These are phyloP conservation scores for Bothrops jararaca DNA, from an alignment of 2,113 vertebrate species.

Conservation along the genomic window DNA sequence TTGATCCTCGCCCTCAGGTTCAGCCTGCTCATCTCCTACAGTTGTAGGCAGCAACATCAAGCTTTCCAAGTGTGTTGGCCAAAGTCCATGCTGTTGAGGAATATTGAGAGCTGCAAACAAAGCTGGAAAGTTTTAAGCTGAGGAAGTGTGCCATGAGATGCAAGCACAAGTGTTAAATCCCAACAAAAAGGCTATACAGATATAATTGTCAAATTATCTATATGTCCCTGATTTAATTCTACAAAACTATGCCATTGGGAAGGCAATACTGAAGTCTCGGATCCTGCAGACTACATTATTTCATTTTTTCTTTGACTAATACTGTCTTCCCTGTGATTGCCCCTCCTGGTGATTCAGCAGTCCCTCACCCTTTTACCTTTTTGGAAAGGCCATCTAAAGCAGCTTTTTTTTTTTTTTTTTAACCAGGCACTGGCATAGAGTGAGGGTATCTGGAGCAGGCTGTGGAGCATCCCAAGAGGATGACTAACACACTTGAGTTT, in stretches of 20 bases:
- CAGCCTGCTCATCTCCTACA: neutral
- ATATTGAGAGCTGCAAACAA: neutral
- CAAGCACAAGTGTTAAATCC: neutral
- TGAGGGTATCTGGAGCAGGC: neutral
- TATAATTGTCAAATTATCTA: neutral
- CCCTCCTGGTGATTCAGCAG: neutral
- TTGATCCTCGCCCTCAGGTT: neutral
- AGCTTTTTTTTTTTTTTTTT: neutral
- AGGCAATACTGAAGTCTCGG: neutral
- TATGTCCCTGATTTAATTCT: neutral
- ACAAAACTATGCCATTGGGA: neutral
- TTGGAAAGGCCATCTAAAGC: neutral
- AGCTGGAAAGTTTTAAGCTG: neutral
- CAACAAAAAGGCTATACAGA: neutral
- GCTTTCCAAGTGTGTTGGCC: neutral
- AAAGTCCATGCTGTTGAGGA: neutral
- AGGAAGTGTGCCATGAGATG: neutral
- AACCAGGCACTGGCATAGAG: neutral
- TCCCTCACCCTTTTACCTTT: neutral
- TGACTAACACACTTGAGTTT: neutral
- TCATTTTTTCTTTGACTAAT: neutral
- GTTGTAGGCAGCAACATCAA: neutral
- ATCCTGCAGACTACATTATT: neutral
- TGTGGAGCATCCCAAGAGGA: neutral
- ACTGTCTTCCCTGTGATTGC: neutral